Evolutionary conservation across 2,113 vertebrate genomes (phyloP).

Genomic region (Agelaius tricolor): DNA sequence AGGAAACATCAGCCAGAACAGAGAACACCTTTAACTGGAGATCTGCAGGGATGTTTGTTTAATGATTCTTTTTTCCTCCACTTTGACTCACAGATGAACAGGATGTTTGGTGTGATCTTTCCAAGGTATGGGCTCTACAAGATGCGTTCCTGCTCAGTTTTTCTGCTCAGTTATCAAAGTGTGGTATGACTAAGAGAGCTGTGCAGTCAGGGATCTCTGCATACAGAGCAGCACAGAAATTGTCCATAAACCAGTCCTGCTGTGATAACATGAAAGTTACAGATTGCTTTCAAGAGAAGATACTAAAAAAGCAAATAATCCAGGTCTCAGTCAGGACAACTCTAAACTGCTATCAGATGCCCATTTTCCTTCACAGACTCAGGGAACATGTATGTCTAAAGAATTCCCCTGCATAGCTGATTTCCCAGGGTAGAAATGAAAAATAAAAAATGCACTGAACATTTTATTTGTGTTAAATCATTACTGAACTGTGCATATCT

Average conservation of each 20-base stretch:
- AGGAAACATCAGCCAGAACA: background rate
- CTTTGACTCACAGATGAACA: background rate
- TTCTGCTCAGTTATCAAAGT: fast-evolving
- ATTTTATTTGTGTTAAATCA: background rate
- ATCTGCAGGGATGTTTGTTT: background rate
- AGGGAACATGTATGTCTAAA: background rate
- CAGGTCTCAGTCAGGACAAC: background rate
- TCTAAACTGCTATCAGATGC: background rate
- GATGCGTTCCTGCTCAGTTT: background rate
- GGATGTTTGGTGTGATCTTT: background rate
- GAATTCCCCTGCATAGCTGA: background rate
- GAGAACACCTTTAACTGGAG: background rate
- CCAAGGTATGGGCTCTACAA: background rate
- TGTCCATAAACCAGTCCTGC: background rate
- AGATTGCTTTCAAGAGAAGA: background rate
- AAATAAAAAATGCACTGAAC: background rate
- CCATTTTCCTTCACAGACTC: background rate
- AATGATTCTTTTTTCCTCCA: fast-evolving
- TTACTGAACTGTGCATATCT: background rate
- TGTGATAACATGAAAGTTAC: background rate
- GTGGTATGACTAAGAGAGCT: background rate
- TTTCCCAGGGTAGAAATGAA: background rate
- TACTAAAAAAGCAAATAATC: background rate
- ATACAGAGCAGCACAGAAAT: background rate
- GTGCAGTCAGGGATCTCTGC: background rate